phyloP scores from a whole-genome alignment of 2,113 vertebrate species.

The Rousettus leschenaultii region DNA sequence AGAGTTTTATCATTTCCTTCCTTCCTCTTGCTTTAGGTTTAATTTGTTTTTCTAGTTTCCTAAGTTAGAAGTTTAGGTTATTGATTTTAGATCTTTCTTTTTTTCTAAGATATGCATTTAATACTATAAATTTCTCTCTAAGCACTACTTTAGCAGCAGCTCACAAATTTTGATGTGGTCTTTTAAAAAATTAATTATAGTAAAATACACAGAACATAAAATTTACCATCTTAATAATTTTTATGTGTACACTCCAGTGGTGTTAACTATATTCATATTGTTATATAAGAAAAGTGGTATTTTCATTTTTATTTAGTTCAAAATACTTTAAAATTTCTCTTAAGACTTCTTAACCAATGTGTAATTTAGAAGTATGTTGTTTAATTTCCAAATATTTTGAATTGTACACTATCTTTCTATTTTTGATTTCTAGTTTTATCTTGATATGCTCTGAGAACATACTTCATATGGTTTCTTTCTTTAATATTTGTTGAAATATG shows the following conservation, averaged over 20 bases:
- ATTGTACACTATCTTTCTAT: background rate
- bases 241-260: background rate
- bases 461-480: background rate
- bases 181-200: background rate
- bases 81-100: background rate
- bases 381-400: slow-evolving; percentile 3
- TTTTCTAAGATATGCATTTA: too few species aligned
- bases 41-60: background rate
- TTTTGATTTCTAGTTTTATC: background rate
- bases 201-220: background rate
- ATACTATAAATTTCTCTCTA: background rate
- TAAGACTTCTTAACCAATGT: background rate
- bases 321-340: background rate
- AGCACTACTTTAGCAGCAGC: background rate
- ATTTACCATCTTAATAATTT: background rate
- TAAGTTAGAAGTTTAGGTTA: background rate
- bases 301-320: background rate
- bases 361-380: background rate
- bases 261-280: background rate
- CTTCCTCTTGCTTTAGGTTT: background rate
- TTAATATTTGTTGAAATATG: background rate
- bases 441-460: background rate
- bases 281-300: background rate
- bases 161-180: background rate
- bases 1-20: background rate